phyloP scores from a whole-genome alignment of 2,888 invertebrate genomes.

The Mythimna albipuncta region DNA sequence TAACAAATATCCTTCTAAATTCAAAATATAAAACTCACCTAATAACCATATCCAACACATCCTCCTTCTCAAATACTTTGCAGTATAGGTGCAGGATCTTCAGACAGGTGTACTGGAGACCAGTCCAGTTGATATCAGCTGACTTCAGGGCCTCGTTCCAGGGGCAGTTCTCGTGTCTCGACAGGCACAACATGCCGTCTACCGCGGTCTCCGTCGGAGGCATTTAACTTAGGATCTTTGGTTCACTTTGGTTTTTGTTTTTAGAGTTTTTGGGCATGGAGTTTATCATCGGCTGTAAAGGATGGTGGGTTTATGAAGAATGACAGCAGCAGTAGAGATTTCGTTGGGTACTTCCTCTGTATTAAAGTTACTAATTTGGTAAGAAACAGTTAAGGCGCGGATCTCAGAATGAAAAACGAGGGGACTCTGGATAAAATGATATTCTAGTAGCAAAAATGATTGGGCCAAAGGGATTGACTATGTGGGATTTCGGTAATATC shows the following conservation, averaged over 20 bases:
- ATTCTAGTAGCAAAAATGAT: background rate
- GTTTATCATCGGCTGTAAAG: constrained; percentile 48
- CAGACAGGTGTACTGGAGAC: constrained; percentile 95
- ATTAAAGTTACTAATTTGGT: background rate
- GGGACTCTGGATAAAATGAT: background rate
- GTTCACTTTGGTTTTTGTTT: constrained; percentile 51
- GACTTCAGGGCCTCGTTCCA: constrained; percentile 90
- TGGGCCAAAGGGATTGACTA: too few species aligned
- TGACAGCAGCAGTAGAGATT: constrained; percentile 45
- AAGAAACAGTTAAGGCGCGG: background rate
- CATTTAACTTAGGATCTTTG: constrained; percentile 78
- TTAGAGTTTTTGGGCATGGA: constrained; percentile 45
- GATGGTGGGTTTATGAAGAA: constrained; percentile 33
- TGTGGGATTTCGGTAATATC: too few species aligned
- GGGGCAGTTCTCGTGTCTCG: constrained; percentile 92
- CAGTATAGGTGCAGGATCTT: constrained; percentile 96
- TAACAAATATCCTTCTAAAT: background rate
- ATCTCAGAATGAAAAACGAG: background rate
- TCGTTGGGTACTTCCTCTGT: constrained; percentile 28
- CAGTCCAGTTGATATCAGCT: constrained; percentile 94
- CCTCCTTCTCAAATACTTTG: constrained; percentile 96
- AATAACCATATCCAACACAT: constrained; percentile 94
- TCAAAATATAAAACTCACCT: constrained; percentile 89
- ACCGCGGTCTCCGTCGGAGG: constrained; percentile 85
- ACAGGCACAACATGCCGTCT: constrained; percentile 91